Conservation (phyloP, 2,888 invertebrate genomes). For the Lumbricus terrestris region DNA sequence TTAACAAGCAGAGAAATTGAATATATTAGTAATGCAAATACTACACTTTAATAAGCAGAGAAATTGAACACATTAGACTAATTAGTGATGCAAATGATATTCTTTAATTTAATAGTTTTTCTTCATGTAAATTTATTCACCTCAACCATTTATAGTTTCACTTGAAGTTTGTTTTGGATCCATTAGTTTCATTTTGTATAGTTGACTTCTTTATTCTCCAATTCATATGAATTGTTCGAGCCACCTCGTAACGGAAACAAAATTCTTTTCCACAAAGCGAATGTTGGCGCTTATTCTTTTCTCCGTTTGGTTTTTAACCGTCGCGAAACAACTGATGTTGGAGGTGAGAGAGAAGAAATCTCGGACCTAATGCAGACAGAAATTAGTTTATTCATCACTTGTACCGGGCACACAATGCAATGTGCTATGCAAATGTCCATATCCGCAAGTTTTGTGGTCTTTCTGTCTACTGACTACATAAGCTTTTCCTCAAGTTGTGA, state of each 20-base stretch:
- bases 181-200: background rate
- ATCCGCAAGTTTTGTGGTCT: too few relatives aligned
- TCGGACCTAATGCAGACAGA: background rate
- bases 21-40: too few relatives aligned
- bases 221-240: background rate
- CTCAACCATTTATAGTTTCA: too few relatives aligned
- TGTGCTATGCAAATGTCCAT: too few relatives aligned
- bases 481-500: too few relatives aligned
- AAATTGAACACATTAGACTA: background rate
- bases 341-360: background rate
- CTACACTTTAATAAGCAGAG: too few relatives aligned
- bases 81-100: background rate
- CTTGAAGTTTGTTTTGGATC: background rate
- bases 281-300: background rate
- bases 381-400: too few relatives aligned
- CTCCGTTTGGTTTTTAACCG: background rate
- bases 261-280: background rate
- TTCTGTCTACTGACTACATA: too few relatives aligned
- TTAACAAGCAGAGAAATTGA: background rate
- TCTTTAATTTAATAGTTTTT: background rate
- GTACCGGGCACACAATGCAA: too few relatives aligned
- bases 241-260: background rate
- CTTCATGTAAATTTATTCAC: too few relatives aligned
- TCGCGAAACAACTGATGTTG: background rate
- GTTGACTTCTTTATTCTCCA: background rate